Percentiles rank a stretch among this genome's conserved stretches.
These are phyloP conservation scores for Melanocharis versteri DNA, from an alignment of 2,113 vertebrate genomes.

Conservation along the genomic window DNA sequence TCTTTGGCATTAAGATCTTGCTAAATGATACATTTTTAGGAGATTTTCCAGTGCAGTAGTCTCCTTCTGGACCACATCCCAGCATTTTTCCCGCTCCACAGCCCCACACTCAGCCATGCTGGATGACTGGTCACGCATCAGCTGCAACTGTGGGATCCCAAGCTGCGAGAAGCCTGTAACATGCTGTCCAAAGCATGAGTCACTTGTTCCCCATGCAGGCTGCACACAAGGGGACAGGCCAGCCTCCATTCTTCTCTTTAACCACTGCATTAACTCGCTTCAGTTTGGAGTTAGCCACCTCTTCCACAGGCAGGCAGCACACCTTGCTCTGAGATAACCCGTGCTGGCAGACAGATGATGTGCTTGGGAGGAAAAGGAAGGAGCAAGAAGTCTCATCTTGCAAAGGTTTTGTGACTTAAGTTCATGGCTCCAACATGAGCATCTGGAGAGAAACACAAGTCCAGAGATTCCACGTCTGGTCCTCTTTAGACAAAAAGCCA, in stretches of 20 bases:
- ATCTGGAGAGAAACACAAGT: not conserved
- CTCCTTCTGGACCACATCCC: not conserved
- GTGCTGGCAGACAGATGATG: not conserved
- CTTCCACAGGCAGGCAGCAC: not conserved
- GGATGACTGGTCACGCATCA: not conserved
- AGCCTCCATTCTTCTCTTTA: not conserved
- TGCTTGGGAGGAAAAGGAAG: not conserved
- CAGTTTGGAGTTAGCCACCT: not conserved
- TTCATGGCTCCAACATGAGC: not conserved
- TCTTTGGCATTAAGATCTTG: not conserved
- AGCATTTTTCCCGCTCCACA: not conserved
- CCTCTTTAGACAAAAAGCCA: not conserved
- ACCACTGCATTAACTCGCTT: not conserved
- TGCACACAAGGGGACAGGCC: not conserved
- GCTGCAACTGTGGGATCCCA: not conserved
- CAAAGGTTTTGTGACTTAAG: not conserved
- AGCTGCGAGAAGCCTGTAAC: not conserved
- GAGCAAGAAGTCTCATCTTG: not conserved
- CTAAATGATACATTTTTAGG: not conserved
- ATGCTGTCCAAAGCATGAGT: not conserved
- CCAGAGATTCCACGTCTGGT: not conserved
- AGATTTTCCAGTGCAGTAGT: not conserved
- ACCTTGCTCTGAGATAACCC: not conserved
- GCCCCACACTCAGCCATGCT: not conserved
- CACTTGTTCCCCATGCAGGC: not conserved